Percentiles rank a stretch among this genome's conserved stretches.
Conservation (phyloP, 2,888 invertebrate genomes). For the Nasonia oneida region DNA sequence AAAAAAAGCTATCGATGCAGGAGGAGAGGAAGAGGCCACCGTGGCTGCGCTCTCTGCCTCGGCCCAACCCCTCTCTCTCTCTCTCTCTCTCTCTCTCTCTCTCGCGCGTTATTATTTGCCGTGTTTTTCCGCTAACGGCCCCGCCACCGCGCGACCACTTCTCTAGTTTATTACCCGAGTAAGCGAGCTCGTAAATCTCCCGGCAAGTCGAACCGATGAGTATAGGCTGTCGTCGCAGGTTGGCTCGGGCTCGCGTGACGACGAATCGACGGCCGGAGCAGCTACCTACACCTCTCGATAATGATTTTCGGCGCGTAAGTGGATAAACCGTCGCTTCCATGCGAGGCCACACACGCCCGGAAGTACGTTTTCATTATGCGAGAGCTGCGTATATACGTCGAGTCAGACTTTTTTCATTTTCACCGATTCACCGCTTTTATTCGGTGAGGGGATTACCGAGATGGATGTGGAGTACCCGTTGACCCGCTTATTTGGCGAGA, state of each 20-base stretch:
- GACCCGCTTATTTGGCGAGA: too few species aligned
- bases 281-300: constrained; percentile 19
- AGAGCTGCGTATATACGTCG: not conserved
- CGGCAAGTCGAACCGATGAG: constrained; percentile 33
- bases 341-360: constrained; percentile 3
- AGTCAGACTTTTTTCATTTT: not conserved
- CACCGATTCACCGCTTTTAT: too few species aligned
- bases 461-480: too few species aligned
- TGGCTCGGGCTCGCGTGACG: constrained; percentile 37
- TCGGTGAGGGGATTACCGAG: too few species aligned
- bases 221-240: constrained; percentile 53
- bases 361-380: constrained; percentile 9
- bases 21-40: not conserved
- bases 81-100: too few species aligned
- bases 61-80: not conserved
- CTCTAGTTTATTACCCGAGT: constrained; percentile 47
- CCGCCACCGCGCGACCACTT: not conserved
- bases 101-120: constrained; percentile 27
- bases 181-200: constrained; percentile 56
- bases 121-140: not conserved
- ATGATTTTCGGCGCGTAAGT: constrained; percentile 44
- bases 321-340: not conserved
- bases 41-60: not conserved
- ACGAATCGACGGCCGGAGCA: constrained; percentile 18
- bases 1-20: not conserved